phyloP scores from a whole-genome alignment of 2,888 invertebrate species.

The Gastrophysa polygoni region DNA sequence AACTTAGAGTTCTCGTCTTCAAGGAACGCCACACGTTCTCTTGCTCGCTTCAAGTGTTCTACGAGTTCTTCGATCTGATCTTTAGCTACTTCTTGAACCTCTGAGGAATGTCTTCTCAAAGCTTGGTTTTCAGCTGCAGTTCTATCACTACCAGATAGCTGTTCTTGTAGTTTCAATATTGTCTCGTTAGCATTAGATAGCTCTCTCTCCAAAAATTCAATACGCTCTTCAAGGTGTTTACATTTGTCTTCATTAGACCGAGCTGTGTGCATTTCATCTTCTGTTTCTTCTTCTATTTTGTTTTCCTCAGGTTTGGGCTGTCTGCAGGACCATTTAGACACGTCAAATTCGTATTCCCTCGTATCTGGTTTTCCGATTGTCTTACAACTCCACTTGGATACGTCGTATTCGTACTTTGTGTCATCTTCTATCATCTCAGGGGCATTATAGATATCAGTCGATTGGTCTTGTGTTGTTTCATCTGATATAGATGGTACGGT shows the following conservation, averaged over 20 bases:
- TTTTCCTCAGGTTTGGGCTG: background rate
- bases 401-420: background rate
- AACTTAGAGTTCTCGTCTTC: conserved; percentile 35
- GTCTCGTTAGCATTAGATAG: conserved; percentile 36
- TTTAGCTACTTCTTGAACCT: conserved; percentile 53
- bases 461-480: background rate
- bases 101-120: conserved; percentile 48
- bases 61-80: conserved; percentile 51
- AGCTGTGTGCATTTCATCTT: conserved; percentile 36
- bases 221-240: conserved; percentile 18
- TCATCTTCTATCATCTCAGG: background rate
- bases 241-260: conserved; percentile 22
- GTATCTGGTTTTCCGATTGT: background rate
- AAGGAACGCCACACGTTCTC: conserved; percentile 40
- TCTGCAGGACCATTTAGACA: conserved; percentile 5
- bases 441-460: background rate
- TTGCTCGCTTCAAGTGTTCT: conserved; percentile 44
- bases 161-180: conserved; percentile 31
- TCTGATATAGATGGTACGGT: background rate
- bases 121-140: conserved; percentile 48
- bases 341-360: conserved; percentile 7
- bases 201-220: conserved; percentile 34
- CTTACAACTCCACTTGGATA: background rate
- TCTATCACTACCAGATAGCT: conserved; percentile 26
- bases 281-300: conserved; percentile 23